Evolutionary conservation across 2,797 vertebrate species (phyloP).

Genomic region (Salarias fasciatus): DNA sequence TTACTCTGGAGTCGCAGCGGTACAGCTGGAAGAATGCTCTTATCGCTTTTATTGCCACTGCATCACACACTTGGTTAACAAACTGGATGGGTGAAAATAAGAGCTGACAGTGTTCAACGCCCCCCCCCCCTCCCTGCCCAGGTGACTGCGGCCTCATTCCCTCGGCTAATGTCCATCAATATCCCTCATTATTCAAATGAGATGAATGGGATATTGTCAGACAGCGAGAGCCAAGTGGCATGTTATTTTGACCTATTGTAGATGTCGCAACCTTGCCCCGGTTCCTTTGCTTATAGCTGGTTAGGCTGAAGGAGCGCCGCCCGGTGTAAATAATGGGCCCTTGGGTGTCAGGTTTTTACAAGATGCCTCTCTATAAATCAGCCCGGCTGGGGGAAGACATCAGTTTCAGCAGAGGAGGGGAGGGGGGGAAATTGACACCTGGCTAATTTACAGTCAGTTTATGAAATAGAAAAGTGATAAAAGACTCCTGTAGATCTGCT

Average conservation of each 20-base stretch:
- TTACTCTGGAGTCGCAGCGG: slow-evolving; percentile 64
- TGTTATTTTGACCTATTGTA: slow-evolving; percentile 88
- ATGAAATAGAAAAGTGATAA: slow-evolving; percentile 48
- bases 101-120: slow-evolving; percentile 67
- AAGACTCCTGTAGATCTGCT: slow-evolving; percentile 33
- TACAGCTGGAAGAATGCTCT: slow-evolving; percentile 67
- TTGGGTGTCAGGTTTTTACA: slow-evolving; percentile 76
- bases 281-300: slow-evolving; percentile 44
- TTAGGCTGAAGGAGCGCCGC: slow-evolving; percentile 58
- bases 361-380: slow-evolving; percentile 84
- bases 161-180: slow-evolving; percentile 81
- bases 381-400: slow-evolving; percentile 74
- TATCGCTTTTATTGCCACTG: slow-evolving; percentile 71
- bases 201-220: slow-evolving; percentile 85
- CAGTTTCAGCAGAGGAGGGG: slow-evolving; percentile 82
- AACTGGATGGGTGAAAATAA: slow-evolving; percentile 66
- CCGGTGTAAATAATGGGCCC: slow-evolving; percentile 80
- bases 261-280: slow-evolving; percentile 84
- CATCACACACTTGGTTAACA: slow-evolving; percentile 69
- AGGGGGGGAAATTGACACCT: slow-evolving; percentile 76
- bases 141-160: slow-evolving; percentile 69
- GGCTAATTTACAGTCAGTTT: slow-evolving; percentile 77
- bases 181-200: slow-evolving; percentile 89
- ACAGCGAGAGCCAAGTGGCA: slow-evolving; percentile 63
- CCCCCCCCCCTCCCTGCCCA: too few relatives aligned